These are phyloP conservation scores for Candoia aspera DNA, from an alignment of 2,113 vertebrate species.

Conservation along the genomic window DNA sequence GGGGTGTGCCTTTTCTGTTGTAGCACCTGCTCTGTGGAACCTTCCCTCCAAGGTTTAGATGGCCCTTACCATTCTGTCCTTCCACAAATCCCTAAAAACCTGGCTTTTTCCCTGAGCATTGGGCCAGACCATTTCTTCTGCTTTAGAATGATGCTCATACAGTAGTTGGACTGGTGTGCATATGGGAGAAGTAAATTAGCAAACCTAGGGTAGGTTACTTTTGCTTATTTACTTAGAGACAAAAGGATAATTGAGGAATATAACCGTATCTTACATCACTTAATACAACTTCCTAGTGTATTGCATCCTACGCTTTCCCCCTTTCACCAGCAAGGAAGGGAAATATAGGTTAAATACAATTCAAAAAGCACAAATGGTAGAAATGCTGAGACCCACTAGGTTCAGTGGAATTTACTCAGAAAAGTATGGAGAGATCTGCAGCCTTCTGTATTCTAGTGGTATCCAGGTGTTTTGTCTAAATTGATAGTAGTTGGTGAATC, in stretches of 20 bases:
- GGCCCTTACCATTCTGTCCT: not conserved
- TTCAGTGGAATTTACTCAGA: not conserved
- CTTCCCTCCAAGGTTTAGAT: not conserved
- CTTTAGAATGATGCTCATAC: too few species aligned
- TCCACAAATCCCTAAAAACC: not conserved
- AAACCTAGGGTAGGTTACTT: not conserved
- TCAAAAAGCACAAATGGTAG: not conserved
- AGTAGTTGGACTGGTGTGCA: not conserved
- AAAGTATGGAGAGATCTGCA: not conserved
- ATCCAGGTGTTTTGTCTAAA: not conserved
- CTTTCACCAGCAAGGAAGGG: not conserved
- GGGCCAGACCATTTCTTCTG: too few species aligned
- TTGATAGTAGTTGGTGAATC: too few species aligned
- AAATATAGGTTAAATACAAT: not conserved
- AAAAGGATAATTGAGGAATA: not conserved
- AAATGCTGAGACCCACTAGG: not conserved
- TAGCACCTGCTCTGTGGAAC: not conserved
- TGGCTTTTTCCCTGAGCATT: too few species aligned
- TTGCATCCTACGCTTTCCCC: not conserved
- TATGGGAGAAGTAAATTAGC: not conserved
- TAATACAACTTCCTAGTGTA: not conserved
- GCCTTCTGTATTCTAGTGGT: not conserved
- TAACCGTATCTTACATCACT: not conserved
- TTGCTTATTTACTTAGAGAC: not conserved
- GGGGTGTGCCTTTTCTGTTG: not conserved